Base-by-base conservation (phyloP, 2,797 vertebrate genomes). In the Lacerta agilis region DNA sequence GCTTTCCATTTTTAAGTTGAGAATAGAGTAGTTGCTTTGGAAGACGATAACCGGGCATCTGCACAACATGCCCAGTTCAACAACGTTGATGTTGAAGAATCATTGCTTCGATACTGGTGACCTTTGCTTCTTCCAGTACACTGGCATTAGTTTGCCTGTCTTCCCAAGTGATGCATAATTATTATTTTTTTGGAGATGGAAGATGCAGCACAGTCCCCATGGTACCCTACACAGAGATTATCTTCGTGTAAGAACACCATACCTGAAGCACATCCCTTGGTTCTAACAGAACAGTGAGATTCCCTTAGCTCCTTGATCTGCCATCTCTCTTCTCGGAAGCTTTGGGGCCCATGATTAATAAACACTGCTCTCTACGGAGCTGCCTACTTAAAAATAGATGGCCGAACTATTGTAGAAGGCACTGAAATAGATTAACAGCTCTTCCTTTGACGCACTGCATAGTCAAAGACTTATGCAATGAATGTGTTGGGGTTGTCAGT, bases 401-500 rank as follows among this genome's bases (percentile, higher is more conserved):
- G 89, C 49, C 0, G 8, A 73, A 77, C 83, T 82, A 88, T 77
- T 90, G 66, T 38, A 72, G 49, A 69, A 85, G 72, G 76, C 78
- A 77, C 33, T 85, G 79, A 82, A 87, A 90, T 61, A 77, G 82
- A 85, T 88, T 85, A 77, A 78, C 82, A 82, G 36, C 72, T 88
- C 64, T 77, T 84, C 78, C 66, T 85, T 13, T 41, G n/a, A 75
- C 71, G 15, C 15, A 82, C 81, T 83, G 61, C 87, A 58, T 85
- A 67, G 29, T 78, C 72, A 5, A 73, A 67, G 33, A 25, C 2
- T 90, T 84, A 77, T 58, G 29, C 45, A 90, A 86, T 25, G 61
- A 90, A 79, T 72, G 49, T 69, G 49, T 64, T 92, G 88, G 33
- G 81, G 79, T 86, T 87, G 77, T 92, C 90, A 89, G 87, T 23